Conservation (phyloP, 2,888 invertebrate species). For the Branchipolynoe longqiensis region DNA sequence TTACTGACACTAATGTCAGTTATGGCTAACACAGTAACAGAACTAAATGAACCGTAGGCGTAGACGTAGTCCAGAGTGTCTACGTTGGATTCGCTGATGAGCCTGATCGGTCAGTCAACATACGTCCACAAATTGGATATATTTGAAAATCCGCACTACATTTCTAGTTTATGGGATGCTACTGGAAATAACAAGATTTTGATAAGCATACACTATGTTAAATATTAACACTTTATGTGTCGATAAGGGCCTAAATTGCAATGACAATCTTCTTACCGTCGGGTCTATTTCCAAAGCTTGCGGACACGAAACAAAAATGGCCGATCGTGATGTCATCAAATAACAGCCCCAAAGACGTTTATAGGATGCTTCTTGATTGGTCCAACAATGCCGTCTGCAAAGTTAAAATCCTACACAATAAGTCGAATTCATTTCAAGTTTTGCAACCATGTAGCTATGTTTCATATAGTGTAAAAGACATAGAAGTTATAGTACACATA, state of each 20-base stretch:
- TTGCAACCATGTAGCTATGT: not conserved
- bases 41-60: too few relatives aligned
- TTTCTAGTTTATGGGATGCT: too few relatives aligned
- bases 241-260: not conserved
- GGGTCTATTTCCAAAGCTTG: constrained; percentile 47
- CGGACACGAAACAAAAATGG: constrained; percentile 61
- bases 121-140: too few relatives aligned
- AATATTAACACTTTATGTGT: not conserved
- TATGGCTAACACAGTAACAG: too few relatives aligned
- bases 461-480: not conserved
- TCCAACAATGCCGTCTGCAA: not conserved
- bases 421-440: not conserved
- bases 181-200: too few relatives aligned
- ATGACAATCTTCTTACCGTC: constrained; percentile 15
- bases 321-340: constrained; percentile 49
- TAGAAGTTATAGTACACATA: too few relatives aligned
- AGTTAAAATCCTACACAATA: not conserved
- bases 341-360: not conserved
- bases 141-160: too few relatives aligned
- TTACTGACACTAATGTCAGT: too few relatives aligned
- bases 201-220: too few relatives aligned
- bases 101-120: too few relatives aligned
- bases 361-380: constrained; percentile 33
- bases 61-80: too few relatives aligned
- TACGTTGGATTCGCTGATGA: too few relatives aligned